phyloP scores from a whole-genome alignment of 2,113 vertebrate species.

The Mobula birostris region DNA sequence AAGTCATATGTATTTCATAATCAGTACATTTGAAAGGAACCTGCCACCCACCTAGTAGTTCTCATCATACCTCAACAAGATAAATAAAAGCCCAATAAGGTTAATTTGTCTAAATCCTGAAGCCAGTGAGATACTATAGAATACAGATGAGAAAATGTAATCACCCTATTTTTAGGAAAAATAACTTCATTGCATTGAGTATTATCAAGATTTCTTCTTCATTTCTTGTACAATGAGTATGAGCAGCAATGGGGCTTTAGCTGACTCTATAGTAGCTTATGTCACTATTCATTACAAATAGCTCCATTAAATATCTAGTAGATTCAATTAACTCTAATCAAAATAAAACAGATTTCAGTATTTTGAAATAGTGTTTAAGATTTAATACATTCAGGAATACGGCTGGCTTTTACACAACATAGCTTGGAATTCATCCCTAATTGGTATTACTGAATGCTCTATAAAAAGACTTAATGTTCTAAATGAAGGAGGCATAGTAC shows the following conservation, averaged over 20 bases:
- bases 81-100: neutral
- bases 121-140: neutral
- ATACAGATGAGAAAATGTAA: neutral
- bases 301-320: neutral
- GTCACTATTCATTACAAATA: neutral
- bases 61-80: neutral
- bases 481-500: too few relatives aligned
- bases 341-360: neutral
- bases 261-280: too few relatives aligned
- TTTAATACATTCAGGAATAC: neutral
- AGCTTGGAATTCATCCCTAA: too few relatives aligned
- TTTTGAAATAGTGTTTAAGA: neutral
- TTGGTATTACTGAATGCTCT: too few relatives aligned
- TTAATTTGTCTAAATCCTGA: neutral
- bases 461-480: too few relatives aligned
- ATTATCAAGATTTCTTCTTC: neutral
- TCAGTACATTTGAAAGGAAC: neutral
- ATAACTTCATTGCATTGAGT: neutral
- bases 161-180: neutral
- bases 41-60: neutral
- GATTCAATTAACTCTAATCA: neutral
- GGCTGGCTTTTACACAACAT: neutral
- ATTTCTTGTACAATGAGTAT: neutral
- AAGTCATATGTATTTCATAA: neutral
- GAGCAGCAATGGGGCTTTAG: neutral